Percentiles rank a stretch among this genome's conserved stretches.
Conservation (phyloP, 2,113 vertebrate genomes). For the Eulemur macaco region DNA sequence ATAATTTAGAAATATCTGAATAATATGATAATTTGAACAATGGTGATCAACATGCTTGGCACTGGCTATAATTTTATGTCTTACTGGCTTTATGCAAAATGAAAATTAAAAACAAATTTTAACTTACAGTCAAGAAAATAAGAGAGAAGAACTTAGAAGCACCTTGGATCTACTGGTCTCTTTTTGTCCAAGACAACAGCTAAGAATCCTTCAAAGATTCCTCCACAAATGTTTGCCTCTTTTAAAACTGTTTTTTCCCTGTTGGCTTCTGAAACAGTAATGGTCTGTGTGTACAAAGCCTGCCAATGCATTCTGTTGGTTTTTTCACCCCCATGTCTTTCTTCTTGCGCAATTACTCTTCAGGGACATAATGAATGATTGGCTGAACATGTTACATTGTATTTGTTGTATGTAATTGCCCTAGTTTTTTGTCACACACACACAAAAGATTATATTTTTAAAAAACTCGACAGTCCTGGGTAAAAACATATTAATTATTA, state of each 20-base stretch:
- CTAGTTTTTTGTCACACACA: background rate
- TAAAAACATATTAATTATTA: too few species aligned
- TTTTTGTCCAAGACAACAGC: background rate
- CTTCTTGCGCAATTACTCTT: background rate
- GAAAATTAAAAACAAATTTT: background rate
- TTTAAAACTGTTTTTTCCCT: background rate
- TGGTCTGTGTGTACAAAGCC: background rate
- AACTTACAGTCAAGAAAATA: slow-evolving; percentile 6
- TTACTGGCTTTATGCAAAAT: background rate
- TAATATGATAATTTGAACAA: background rate
- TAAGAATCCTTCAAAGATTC: background rate
- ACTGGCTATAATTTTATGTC: background rate
- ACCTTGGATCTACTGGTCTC: background rate
- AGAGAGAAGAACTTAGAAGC: background rate
- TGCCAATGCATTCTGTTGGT: background rate
- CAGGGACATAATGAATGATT: slow-evolving; percentile 5
- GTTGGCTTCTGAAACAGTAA: background rate
- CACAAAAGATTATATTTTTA: background rate
- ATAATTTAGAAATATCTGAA: background rate
- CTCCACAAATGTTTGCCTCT: background rate
- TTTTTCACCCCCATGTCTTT: background rate
- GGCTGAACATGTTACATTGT: background rate
- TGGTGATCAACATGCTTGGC: background rate
- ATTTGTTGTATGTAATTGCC: background rate
- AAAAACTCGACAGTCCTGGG: background rate